Evolutionary conservation across 2,113 vertebrate species (phyloP).

Genomic region (Syngnathoides biaculeatus): DNA sequence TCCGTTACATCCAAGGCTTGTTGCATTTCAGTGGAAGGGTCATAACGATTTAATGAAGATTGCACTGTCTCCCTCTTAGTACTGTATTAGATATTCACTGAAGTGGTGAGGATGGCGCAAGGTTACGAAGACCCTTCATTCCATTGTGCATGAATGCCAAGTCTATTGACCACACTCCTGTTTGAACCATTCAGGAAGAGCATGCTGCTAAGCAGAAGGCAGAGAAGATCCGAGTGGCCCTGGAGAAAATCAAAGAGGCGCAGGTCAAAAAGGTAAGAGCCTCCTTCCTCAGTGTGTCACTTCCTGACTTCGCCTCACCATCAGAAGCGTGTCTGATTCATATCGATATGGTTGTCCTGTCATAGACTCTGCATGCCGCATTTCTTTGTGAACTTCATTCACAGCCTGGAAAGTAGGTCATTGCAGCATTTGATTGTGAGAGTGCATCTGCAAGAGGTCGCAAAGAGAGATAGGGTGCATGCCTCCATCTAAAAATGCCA

Average conservation of each 20-base stretch:
- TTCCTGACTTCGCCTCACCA: background rate
- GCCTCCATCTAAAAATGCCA: background rate
- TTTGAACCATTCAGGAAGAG: slow-evolving; percentile 82
- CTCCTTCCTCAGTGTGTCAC: background rate
- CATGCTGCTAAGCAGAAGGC: slow-evolving; percentile 96
- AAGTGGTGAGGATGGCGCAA: slow-evolving; percentile 19
- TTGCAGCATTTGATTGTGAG: slow-evolving; percentile 58
- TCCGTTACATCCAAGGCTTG: slow-evolving; percentile 4
- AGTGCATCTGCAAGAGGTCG: slow-evolving; percentile 29
- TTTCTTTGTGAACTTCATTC: slow-evolving; percentile 60
- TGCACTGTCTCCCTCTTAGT: slow-evolving; percentile 14
- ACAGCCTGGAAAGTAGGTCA: slow-evolving; percentile 69
- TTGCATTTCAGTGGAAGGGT: slow-evolving; percentile 18
- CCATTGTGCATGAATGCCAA: background rate
- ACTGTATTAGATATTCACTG: slow-evolving; percentile 7
- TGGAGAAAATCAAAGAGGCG: slow-evolving; percentile 99
- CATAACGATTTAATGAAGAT: slow-evolving; percentile 36
- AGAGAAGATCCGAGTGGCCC: slow-evolving; percentile 93
- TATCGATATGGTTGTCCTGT: slow-evolving; percentile 10
- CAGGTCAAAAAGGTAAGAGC: slow-evolving; percentile 93
- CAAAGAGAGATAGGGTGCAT: slow-evolving; percentile 21
- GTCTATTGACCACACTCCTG: slow-evolving; percentile 44
- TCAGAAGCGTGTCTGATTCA: background rate
- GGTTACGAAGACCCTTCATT: slow-evolving; percentile 12
- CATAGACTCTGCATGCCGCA: slow-evolving; percentile 17